phyloP scores from a whole-genome alignment of 2,797 vertebrate genomes.

The Sebastes melanostomus region DNA sequence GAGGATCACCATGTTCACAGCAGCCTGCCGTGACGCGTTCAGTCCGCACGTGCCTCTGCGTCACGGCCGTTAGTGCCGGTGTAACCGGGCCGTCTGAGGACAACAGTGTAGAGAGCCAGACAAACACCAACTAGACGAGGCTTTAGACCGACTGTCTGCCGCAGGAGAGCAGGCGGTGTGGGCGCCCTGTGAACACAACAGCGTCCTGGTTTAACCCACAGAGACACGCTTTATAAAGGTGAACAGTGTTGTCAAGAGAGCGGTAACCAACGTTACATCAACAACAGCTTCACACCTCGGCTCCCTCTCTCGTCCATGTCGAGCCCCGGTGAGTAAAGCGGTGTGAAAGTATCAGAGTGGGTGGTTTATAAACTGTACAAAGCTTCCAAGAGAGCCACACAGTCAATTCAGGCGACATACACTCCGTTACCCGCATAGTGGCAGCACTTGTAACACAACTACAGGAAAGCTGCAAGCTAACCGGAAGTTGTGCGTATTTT shows the following conservation, averaged over 20 bases:
- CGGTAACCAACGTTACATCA: not conserved
- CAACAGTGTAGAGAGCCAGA: constrained; percentile 48
- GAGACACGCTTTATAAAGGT: not conserved
- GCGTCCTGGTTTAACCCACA: not conserved
- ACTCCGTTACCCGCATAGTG: constrained; percentile 54
- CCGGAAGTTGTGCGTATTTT: constrained; percentile 18
- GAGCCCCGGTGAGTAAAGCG: not conserved
- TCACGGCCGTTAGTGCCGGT: constrained; percentile 51
- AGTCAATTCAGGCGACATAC: constrained; percentile 43
- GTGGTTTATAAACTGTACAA: constrained; percentile 1
- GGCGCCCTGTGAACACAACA: not conserved
- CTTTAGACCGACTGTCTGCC: constrained; percentile 19
- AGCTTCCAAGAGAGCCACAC: constrained; percentile 1
- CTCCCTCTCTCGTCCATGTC: not conserved
- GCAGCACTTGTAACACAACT: constrained; percentile 44
- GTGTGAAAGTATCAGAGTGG: not conserved
- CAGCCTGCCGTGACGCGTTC: not conserved
- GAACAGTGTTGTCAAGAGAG: not conserved
- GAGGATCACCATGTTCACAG: not conserved
- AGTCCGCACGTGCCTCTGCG: constrained; percentile 66
- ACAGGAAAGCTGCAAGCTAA: accelerated
- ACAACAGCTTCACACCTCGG: too few relatives aligned
- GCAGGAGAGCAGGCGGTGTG: not conserved
- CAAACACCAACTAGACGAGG: constrained; percentile 6
- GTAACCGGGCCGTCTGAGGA: constrained; percentile 73